Base-by-base conservation (phyloP, 2,888 invertebrate species). In the Polymixis lichenea region DNA sequence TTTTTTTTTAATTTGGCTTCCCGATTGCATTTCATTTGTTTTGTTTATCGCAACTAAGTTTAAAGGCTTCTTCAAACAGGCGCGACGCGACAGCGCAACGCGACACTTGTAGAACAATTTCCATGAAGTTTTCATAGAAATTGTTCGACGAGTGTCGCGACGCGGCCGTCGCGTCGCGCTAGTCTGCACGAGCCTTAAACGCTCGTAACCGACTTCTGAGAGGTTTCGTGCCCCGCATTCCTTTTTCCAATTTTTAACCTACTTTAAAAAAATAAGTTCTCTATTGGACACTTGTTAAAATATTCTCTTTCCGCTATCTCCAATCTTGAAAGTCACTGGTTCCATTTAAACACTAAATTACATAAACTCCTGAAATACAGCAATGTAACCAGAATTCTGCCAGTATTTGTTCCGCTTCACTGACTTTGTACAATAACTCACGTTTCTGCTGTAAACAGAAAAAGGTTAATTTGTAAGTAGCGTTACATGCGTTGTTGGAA, bases 361-460 rank as follows among this genome's bases (percentile, higher is more conserved):
- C 58, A 79, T 84, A 80, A 84, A 72, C 28, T 5, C 38, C 43
- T 60, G 83, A 77, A 77, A 38, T 65, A 25, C 58, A 61, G 19
- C 28, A 32, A 49, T 53, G 32, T 49, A 67, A 85, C 66, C 8
- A 58, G 56, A 32, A 25, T 69, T 85, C 60, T 55, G 38, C 61
- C 64, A 61, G 61, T 55, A 17, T 71, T 67, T 8, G 49, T 86
- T 58, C 19, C 11, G 13, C 15, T 32, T 58, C n/a, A 53, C 56
- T 56, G 13, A 56, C 8, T 64, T 22, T n/a, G 8, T n/a, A n/a
- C n/a, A 51, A 68, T 81, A 75, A 71, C 22, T 82, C 67, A 68
- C 53, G 19, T 71, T 56, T 62, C 43, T 53, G 43, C 13, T n/a
- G 13, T 32, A 2, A 51, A 76, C 28, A n/a, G 22, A 85, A 85